Evolutionary conservation across 2,888 invertebrate species (phyloP), one percentile per base, ranked within the genome.

Genomic region (Schrankia costaestrigalis): DNA sequence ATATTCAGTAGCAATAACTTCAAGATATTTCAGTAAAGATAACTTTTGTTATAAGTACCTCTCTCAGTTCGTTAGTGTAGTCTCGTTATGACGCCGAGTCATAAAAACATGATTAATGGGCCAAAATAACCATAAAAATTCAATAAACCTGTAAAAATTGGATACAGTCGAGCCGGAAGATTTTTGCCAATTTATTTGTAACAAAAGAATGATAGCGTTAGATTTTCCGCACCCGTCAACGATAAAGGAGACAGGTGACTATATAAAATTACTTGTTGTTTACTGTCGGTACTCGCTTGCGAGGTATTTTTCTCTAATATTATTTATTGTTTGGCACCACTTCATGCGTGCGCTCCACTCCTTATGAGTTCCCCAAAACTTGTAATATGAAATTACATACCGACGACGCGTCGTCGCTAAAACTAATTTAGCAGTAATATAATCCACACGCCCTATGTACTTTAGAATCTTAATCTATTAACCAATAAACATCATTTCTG

Each of bases 61-160:
- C n/a, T n/a, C n/a, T n/a, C n/a, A n/a, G n/a, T 52, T 57, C 48
- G 31, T 48, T 48, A 50, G 30, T 50, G 46, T 48, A 51, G 42
- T 51, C 61, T 63, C 60, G 60, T 64, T 62, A 65, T 47, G 38
- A 39, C 42, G 48, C 53, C 34, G 46, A 60, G 63, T 63, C 65
- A 48, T 74, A 72, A 74, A 72, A 71, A 57, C 13, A 48, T 69
- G 71, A 73, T 70, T 62, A 44, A 69, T 68, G 61, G 44, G 41
- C 40, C 51, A 63, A 61, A 63, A 71, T 74, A 74, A 68, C 64
- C 72, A 72, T 76, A 71, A 71, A 71, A 71, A 70, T 63, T 68
- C 67, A 65, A 71, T 74, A 66, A 70, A 61, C 56, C 53, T 61
- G 55, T 60, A 56, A 63, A 59, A 65, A 68, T 61, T 65, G 61